Percentiles rank a stretch among this genome's conserved stretches.
Evolutionary conservation across 2,113 vertebrate species (phyloP).

Genomic region (Saguinus midas): DNA sequence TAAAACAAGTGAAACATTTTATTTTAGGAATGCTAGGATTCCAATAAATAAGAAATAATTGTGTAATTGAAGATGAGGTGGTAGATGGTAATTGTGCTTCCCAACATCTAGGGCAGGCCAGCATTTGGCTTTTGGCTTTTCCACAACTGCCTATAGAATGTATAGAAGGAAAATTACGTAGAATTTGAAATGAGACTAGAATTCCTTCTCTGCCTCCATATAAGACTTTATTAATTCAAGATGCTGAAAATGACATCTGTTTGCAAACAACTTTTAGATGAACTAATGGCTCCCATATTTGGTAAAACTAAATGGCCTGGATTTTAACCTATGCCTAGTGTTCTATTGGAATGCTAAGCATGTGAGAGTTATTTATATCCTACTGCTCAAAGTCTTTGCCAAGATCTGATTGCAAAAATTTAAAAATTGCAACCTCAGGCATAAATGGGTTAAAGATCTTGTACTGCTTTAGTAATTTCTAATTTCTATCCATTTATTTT

Average conservation of each 20-base stretch:
- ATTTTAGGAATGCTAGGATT: conserved; percentile 24
- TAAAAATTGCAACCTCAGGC: no score
- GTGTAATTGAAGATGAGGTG: not conserved
- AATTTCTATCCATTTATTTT: conserved; percentile 35
- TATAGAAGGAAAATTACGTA: not conserved
- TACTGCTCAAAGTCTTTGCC: no score
- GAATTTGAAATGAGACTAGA: conserved; percentile 17
- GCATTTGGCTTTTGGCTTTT: not conserved
- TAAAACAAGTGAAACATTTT: not conserved
- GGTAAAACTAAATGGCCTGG: not conserved
- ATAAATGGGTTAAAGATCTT: not conserved
- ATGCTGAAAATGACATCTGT: not conserved
- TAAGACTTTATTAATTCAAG: not conserved
- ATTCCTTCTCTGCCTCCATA: not conserved
- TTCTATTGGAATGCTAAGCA: no score
- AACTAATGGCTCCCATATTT: not conserved
- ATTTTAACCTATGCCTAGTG: not conserved
- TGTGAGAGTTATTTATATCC: no score
- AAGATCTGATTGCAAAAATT: no score
- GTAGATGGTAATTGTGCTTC: not conserved
- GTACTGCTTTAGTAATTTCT: not conserved
- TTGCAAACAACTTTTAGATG: not conserved
- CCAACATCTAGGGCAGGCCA: not conserved
- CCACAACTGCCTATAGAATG: not conserved
- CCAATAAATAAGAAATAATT: not conserved